phyloP scores from a whole-genome alignment of 2,113 vertebrate genomes.

The Circaetus gallicus region DNA sequence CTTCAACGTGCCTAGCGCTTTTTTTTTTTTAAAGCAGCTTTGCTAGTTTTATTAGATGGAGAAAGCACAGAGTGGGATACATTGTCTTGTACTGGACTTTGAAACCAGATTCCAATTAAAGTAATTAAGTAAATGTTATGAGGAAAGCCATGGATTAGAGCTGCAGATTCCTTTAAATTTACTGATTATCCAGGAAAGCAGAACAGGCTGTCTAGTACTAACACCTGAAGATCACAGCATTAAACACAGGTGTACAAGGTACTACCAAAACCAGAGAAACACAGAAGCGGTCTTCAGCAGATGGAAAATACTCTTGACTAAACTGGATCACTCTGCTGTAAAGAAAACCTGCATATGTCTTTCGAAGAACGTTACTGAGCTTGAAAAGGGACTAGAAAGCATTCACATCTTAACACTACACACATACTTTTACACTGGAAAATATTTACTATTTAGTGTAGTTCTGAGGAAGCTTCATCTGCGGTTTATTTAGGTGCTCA shows the following conservation, averaged over 20 bases:
- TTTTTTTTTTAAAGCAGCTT: not conserved
- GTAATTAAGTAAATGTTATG: not conserved
- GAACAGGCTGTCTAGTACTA: not conserved
- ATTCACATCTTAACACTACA: not conserved
- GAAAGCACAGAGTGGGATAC: not conserved
- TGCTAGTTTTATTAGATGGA: not conserved
- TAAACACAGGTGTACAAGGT: not conserved
- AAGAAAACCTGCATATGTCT: not conserved
- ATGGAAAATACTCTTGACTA: not conserved
- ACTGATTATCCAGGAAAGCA: not conserved
- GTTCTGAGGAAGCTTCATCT: not conserved
- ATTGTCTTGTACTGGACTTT: not conserved
- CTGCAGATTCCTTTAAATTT: not conserved
- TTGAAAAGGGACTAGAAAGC: not conserved
- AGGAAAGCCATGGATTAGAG: not conserved
- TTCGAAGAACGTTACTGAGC: not conserved
- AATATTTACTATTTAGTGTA: not conserved
- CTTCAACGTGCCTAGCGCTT: not conserved
- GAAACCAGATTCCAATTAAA: slow-evolving; percentile 14
- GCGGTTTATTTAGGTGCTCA: not conserved
- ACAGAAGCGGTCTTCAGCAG: not conserved
- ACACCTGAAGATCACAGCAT: not conserved
- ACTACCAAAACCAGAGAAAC: not conserved
- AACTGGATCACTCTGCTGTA: not conserved
- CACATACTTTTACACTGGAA: not conserved